A percentile compares a stretch with the other conserved stretches of the same genome.
These are phyloP conservation scores for Poecilus cupreus DNA, from an alignment of 2,888 invertebrate genomes.

Conservation along the genomic window DNA sequence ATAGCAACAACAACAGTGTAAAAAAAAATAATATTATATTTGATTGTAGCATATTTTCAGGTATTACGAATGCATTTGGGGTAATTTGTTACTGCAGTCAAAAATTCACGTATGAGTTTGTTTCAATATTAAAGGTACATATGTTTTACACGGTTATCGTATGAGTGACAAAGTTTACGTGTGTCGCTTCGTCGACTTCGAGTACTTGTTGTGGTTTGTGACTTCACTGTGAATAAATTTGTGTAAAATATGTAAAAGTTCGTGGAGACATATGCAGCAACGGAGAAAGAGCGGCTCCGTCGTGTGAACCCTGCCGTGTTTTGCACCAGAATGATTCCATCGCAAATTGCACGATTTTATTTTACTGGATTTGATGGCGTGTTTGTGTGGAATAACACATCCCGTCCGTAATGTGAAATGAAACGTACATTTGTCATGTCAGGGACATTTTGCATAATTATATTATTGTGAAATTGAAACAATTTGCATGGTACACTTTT, in stretches of 20 bases:
- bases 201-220: slow-evolving; percentile 37
- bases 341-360: slow-evolving; percentile 9
- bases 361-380: background rate
- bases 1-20: too few relatives aligned
- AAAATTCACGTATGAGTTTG: too few relatives aligned
- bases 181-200: background rate
- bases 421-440: too few relatives aligned
- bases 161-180: background rate
- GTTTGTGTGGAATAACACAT: background rate
- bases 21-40: too few relatives aligned
- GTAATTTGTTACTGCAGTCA: too few relatives aligned
- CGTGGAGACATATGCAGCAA: slow-evolving; percentile 4
- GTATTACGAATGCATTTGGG: too few relatives aligned
- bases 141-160: background rate
- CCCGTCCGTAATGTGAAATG: too few relatives aligned
- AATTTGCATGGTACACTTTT: too few relatives aligned
- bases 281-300: background rate
- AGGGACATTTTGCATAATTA: too few relatives aligned
- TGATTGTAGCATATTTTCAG: too few relatives aligned
- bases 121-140: background rate
- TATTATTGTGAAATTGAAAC: too few relatives aligned
- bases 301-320: background rate
- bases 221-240: slow-evolving; percentile 43
- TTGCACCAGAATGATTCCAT: background rate
- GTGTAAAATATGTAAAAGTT: slow-evolving; percentile 41